Base-by-base conservation (phyloP, 1,140 invertebrate genomes). In the Drosophila mojavensis region DNA sequence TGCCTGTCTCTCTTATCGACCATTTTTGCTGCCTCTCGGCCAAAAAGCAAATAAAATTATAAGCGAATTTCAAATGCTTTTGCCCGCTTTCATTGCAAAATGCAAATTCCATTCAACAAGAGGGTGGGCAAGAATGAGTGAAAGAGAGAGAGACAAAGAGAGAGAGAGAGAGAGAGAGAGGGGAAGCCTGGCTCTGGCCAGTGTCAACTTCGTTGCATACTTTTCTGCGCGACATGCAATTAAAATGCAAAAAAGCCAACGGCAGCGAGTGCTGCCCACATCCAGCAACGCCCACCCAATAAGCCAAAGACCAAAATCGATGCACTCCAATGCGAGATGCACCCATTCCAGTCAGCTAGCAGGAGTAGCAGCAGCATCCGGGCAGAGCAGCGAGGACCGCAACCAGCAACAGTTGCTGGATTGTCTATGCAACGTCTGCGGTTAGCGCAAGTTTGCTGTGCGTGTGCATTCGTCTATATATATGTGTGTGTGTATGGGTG, bases 241-340 rank as follows among this genome's bases (percentile, higher is more conserved):
- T 89, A 89, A 89, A 89, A 89, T 89, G 84, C 84, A 89, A 89
- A 89, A 84, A 90, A 78, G 75, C 79, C 64, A 85, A 69, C 68
- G 69, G 82, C 83, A 76, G 50, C 68, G 77, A 50, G 30, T 48
- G 45, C 33, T 9, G 13, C 59, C 36, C 33, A 36, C 33, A 33
- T 7, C 33, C 33, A 39, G 54, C 55, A 41, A 41, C 30, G 43
- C 36, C 15, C 43, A 13, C 17, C 75, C 70, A 56, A 78, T 81
- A 89, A 75, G 72, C 65, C 78, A 81, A 81, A 81, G 78, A 84
- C 80, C 81, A 79, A 84, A 89, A 89, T 90, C 84, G 85, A 84
- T 89, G 78, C 84, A 90, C 68, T 89, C 71, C 68, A 74, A 84
- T 72, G 71, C 65, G 68, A 58, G 24, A 48, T 58, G 33, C 55